Base-by-base conservation (phyloP, 2,888 invertebrate species). In the Lacanobia wlatinum region DNA sequence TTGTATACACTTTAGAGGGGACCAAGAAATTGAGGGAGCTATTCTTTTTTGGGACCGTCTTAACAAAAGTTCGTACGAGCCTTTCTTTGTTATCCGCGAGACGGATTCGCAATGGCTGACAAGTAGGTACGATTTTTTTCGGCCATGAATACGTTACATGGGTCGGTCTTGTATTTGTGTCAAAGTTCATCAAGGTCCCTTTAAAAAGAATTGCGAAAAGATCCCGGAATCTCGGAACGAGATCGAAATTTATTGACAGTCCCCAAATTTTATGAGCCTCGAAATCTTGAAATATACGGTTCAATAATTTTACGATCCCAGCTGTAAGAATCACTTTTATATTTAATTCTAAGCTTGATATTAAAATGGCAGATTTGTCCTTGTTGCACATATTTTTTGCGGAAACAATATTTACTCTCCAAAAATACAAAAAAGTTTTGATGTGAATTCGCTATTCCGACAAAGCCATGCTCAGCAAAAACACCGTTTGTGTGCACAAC, bases 1-100 rank as follows among this genome's bases (percentile, higher is more conserved):
- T 92, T 93, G 93, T 93, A 91, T 90, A 92, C 88, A 91, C 85
- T 93, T 84, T 90, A 90, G 88, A 92, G 92, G 92, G 93, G 91
- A 90, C 87, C 85, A 91, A 93, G 92, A 84, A 84, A 92, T 92
- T 89, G 92, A 93, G 93, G 94, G 92, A 91, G 88, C 90, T 90
- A 92, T 92, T 91, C 79, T 85, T 90, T 88, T 89, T 85, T 85
- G 70, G 82, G 86, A 84, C 78, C 87, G 86, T 87, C 86, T 66
- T 71, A 87, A 92, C 90, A 92, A 92, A 90, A 85, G 85, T 84
- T 70, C 76, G 78, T 81, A 71, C 81, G 84, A 87, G 87, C 88
- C 91, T 34, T 68, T 89, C 87, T 84, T 94, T 94, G 92, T 93
- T 87, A 68, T 56, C 48, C 82, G 79, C 86, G 91, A 91, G 90